Evolutionary conservation across 2,797 vertebrate species (phyloP).

Genomic region (Pterois miles): DNA sequence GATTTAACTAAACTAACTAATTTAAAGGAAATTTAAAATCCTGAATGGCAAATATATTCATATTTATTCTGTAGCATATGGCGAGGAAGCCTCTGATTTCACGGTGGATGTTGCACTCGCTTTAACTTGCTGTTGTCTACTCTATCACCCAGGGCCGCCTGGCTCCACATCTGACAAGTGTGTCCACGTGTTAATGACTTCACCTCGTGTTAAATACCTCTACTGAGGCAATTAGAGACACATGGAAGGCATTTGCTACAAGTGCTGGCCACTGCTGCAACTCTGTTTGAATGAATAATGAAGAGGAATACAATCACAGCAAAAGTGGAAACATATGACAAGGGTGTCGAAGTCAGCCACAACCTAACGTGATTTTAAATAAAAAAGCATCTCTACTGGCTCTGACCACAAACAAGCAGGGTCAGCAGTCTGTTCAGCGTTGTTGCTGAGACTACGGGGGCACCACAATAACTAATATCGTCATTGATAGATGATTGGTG

Average conservation of each 20-base stretch:
- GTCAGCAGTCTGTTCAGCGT: background rate
- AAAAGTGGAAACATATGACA: constrained; percentile 82
- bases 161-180: constrained; percentile 74
- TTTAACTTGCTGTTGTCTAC: constrained; percentile 18
- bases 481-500: background rate
- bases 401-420: constrained; percentile 31
- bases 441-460: background rate
- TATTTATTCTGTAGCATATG: background rate
- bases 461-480: background rate
- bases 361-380: constrained; percentile 40
- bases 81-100: background rate
- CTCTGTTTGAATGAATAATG: constrained; percentile 78
- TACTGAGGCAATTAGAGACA: constrained; percentile 74
- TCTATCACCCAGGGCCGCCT: constrained; percentile 45
- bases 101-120: background rate
- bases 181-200: constrained; percentile 78
- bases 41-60: background rate
- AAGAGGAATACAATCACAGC: constrained; percentile 79
- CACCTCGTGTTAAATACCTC: constrained; percentile 75
- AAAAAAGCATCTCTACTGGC: constrained; percentile 3
- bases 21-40: background rate
- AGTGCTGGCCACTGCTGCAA: constrained; percentile 70
- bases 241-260: constrained; percentile 79
- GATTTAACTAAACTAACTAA: too few species aligned
- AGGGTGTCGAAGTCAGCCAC: constrained; percentile 49